A percentile compares a stretch with the other conserved stretches of the same genome.
phyloP scores from a whole-genome alignment of 2,797 vertebrate genomes.

The Gallinago stenura region DNA sequence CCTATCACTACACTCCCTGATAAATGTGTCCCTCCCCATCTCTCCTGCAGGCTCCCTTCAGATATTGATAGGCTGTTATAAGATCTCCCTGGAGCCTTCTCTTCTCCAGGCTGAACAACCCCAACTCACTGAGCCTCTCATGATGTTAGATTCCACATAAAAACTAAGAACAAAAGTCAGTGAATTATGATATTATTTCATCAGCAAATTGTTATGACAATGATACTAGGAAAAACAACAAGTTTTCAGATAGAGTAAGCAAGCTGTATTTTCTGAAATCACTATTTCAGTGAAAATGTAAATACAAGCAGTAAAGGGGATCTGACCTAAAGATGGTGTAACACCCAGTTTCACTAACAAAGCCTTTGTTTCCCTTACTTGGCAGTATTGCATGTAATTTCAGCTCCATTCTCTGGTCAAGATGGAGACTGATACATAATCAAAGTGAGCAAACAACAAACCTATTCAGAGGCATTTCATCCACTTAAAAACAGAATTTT shows the following conservation, averaged over 20 bases:
- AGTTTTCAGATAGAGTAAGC: background rate
- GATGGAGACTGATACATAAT: background rate
- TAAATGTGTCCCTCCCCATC: no score
- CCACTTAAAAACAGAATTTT: conserved; percentile 27
- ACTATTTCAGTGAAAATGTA: background rate
- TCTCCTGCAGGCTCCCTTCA: no score
- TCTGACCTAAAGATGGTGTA: background rate
- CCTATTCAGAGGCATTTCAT: conserved; percentile 22
- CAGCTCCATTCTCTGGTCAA: background rate
- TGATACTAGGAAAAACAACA: background rate
- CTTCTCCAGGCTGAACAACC: no score
- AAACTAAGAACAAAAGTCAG: background rate
- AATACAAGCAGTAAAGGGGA: background rate
- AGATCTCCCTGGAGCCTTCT: no score
- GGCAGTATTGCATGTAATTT: background rate
- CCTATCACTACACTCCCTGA: no score
- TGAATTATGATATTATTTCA: background rate
- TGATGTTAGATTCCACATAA: background rate
- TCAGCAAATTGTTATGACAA: background rate
- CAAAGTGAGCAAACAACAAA: background rate
- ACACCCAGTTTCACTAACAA: background rate
- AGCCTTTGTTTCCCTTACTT: background rate
- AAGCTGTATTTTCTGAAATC: background rate
- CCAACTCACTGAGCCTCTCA: no score
- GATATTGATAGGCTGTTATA: no score